phyloP scores from a whole-genome alignment of 1,140 invertebrate genomes.

The Hycleus phaleratus region DNA sequence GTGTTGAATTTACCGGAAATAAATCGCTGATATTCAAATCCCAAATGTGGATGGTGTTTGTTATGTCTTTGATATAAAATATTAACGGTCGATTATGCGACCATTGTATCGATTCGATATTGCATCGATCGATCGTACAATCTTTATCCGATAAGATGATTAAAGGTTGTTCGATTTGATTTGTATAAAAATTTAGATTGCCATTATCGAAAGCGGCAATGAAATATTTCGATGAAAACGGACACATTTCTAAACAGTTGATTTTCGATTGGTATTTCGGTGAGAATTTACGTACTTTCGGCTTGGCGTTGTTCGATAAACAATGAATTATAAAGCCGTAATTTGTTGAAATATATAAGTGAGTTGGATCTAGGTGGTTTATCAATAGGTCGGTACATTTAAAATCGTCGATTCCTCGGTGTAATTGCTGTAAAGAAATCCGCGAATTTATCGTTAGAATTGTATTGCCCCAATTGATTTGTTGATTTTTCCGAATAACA shows the following conservation, averaged over 20 bases:
- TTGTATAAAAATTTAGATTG: slow-evolving; percentile 30
- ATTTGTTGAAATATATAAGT: slow-evolving; percentile 36
- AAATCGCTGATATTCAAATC: slow-evolving; percentile 36
- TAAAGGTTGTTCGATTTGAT: slow-evolving; percentile 26
- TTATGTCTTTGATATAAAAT: slow-evolving; percentile 33
- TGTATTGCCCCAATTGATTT: slow-evolving; percentile 12
- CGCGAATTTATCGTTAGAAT: slow-evolving; percentile 23
- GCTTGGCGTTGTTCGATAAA: slow-evolving; percentile 25
- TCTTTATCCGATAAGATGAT: slow-evolving; percentile 30
- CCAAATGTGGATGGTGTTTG: slow-evolving; percentile 35
- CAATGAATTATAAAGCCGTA: slow-evolving; percentile 34
- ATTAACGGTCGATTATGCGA: slow-evolving; percentile 35
- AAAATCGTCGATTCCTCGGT: slow-evolving; percentile 29
- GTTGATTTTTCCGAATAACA: slow-evolving; percentile 21
- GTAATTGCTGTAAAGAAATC: slow-evolving; percentile 21
- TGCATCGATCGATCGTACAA: slow-evolving; percentile 10
- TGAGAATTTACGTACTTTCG: slow-evolving; percentile 24
- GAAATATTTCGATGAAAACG: slow-evolving; percentile 33
- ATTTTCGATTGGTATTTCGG: slow-evolving; percentile 17
- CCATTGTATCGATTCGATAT: slow-evolving; percentile 33
- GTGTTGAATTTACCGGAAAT: slow-evolving; percentile 31
- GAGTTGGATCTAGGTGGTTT: slow-evolving; percentile 23
- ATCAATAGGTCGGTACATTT: slow-evolving; percentile 33
- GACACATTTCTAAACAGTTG: slow-evolving; percentile 31
- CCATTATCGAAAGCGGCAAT: slow-evolving; percentile 33